Evolutionary conservation across 2,113 vertebrate species (phyloP).

Genomic region (Chaetorhynchus papuensis): DNA sequence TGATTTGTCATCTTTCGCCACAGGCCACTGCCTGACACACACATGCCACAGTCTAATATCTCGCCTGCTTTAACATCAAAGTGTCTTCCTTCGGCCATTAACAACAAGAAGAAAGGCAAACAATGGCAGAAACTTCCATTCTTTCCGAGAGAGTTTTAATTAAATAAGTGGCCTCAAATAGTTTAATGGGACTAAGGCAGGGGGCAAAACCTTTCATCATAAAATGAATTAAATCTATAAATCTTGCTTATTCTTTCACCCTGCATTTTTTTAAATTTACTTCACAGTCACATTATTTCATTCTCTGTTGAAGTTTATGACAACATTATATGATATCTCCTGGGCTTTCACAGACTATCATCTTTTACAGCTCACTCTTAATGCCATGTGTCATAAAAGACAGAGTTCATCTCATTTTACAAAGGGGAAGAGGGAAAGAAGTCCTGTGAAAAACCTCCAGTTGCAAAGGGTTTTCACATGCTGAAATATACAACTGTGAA

Average conservation of each 20-base stretch:
- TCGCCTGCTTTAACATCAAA: conserved; percentile 27
- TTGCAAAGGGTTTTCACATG: neutral
- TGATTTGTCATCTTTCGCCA: conserved; percentile 32
- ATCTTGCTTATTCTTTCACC: neutral
- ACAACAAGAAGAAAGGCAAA: neutral
- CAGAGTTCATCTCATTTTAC: neutral
- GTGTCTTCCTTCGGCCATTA: neutral
- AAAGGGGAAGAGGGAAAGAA: neutral
- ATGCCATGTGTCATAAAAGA: neutral
- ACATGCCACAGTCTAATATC: neutral
- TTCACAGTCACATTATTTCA: neutral
- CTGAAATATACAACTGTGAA: neutral
- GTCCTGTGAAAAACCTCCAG: neutral
- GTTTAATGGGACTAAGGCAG: neutral
- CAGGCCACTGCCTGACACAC: conserved; percentile 41
- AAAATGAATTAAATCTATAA: conserved; percentile 17
- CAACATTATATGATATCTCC: neutral
- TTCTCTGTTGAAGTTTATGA: neutral
- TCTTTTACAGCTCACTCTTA: neutral
- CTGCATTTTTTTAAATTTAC: neutral
- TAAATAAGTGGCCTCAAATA: neutral
- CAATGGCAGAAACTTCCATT: neutral
- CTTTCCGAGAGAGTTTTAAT: neutral
- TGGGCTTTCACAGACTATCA: conserved; percentile 6
- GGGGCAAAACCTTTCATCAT: neutral